phyloP scores from a whole-genome alignment of 2,797 vertebrate genomes.

The Pseudochaenichthys georgianus region DNA sequence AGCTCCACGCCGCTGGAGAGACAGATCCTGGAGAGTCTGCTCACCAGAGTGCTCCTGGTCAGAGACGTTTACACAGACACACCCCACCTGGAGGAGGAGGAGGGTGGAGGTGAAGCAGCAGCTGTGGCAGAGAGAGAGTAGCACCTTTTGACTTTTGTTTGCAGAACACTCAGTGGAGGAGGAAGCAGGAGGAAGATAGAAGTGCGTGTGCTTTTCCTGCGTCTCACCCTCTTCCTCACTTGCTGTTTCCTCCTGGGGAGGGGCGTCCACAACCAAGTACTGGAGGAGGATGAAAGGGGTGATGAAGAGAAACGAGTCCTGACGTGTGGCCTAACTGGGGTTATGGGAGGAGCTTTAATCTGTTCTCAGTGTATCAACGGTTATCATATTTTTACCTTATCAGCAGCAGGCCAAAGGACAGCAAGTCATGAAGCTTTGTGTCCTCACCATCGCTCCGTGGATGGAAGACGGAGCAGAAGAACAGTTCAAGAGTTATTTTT shows the following conservation, averaged over 20 bases:
- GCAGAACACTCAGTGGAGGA: constrained; percentile 26
- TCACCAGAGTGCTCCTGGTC: constrained; percentile 94
- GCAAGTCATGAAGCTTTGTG: neutral
- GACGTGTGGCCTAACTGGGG: neutral
- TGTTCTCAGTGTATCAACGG: neutral
- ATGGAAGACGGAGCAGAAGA: neutral
- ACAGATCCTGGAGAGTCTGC: constrained; percentile 91
- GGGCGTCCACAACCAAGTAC: constrained; percentile 27
- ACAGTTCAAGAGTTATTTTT: neutral
- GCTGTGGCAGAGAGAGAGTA: constrained; percentile 48
- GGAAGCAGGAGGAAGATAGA: constrained; percentile 23
- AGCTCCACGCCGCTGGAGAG: constrained; percentile 91
- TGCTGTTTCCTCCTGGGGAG: constrained; percentile 66
- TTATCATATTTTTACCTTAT: constrained; percentile 7
- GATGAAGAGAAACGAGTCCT: neutral
- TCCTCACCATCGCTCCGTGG: neutral
- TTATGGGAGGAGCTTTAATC: constrained; percentile 5
- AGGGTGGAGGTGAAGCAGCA: constrained; percentile 29
- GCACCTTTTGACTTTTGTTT: constrained; percentile 35
- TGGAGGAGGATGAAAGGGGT: constrained; percentile 30
- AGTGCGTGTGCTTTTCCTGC: constrained; percentile 28
- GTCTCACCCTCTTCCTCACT: constrained; percentile 29
- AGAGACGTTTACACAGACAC: constrained; percentile 94
- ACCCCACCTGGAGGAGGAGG: constrained; percentile 87
- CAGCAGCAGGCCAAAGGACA: neutral